Conservation (phyloP, 2,797 vertebrate species). For the Mus caroli region DNA sequence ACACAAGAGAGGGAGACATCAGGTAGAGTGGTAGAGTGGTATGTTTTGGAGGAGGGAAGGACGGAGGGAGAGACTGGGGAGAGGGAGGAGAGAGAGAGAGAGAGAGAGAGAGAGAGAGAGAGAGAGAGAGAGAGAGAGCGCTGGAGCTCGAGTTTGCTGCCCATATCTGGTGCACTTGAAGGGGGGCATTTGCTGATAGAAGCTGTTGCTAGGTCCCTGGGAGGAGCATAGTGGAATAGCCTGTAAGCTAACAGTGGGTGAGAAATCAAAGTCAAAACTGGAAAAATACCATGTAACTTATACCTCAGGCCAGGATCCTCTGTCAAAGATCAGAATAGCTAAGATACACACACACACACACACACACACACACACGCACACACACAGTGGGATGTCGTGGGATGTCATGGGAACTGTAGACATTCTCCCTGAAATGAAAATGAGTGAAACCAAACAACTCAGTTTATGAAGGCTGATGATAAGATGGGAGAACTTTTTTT, state of each 20-base stretch:
- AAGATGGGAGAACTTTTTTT: background rate
- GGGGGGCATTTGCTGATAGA: background rate
- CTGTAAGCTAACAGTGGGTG: background rate
- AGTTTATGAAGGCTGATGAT: background rate
- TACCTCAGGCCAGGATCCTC: background rate
- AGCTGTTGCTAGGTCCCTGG: background rate
- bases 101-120: too few relatives aligned
- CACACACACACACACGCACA: too few relatives aligned
- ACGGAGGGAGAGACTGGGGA: too few relatives aligned
- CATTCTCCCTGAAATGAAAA: constrained; percentile 13
- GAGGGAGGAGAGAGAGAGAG: too few relatives aligned
- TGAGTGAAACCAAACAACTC: background rate
- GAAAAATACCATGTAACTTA: background rate
- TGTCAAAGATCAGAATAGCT: background rate
- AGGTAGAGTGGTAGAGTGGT: background rate
- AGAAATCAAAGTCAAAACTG: background rate
- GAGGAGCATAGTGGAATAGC: background rate
- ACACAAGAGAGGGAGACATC: background rate
- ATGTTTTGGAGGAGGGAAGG: background rate
- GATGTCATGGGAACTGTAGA: background rate
- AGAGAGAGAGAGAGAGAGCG: too few relatives aligned
- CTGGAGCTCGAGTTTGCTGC: too few relatives aligned
- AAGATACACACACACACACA: background rate
- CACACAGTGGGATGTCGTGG: too few relatives aligned
- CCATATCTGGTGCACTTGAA: too few relatives aligned